Evolutionary conservation across 2,797 vertebrate genomes (phyloP), one percentile per base, ranked within the genome.

Genomic region (Galaxias olidus): DNA sequence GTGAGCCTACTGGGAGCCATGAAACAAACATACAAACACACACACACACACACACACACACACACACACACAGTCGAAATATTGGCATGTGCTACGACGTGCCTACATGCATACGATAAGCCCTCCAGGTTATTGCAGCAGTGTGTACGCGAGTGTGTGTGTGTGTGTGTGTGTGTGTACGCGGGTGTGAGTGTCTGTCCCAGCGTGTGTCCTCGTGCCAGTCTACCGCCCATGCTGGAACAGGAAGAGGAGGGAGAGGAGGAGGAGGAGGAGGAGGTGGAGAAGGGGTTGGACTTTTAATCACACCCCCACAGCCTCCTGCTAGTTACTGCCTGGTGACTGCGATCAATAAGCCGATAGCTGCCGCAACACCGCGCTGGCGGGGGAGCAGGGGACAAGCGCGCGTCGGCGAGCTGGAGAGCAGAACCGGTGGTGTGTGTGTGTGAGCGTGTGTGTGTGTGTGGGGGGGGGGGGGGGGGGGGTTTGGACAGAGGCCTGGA

Each of bases 261-360:
- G 30, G 30, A n/a, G n/a, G 30, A 6, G 30, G 30, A 30, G 30
- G 30, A 30, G 30, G 6, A 30, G 30, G 30, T 2, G 30, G 2
- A 6, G 45, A 54, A 14, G 58, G 66, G 53, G 62, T 44, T 59
- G 63, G 67, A 54, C 64, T 64, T 77, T 73, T 75, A 80, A 77
- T 80, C 72, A 75, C 67, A 77, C 73, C 66, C 59, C 68, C 63
- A 72, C 66, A 51, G 57, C 72, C 66, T 52, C 70, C 55, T 55
- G 67, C 65, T 78, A 76, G 78, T 76, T 70, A 81, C 74, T 63
- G 66, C 59, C 65, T 63, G 46, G 60, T 79, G 74, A 77, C 73
- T 79, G 74, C 72, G 56, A 79, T 82, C 71, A 61, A 78, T 74
- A 81, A 71, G 48, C 68, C 66, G 45, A 78, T 74, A 74, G 72